Evolutionary conservation across 92 coral and sea anemone genomes (phyloP).

Genomic region (Palythoa caribaeorum): DNA sequence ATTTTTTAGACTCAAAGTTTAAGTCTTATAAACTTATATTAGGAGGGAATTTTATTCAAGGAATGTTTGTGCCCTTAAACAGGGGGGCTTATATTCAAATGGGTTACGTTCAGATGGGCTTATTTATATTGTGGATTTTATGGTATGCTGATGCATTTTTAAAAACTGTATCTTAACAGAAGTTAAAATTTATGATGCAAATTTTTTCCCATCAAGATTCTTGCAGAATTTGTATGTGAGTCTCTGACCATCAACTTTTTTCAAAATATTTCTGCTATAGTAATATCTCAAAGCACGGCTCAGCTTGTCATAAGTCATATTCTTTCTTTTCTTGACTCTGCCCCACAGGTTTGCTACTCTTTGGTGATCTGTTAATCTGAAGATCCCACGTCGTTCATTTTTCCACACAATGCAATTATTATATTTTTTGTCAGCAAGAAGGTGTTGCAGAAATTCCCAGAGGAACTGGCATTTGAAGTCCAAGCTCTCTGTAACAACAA

Average conservation of each 20-base stretch:
- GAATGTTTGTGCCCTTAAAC: too few relatives aligned
- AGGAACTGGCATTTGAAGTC: slow-evolving; percentile 85
- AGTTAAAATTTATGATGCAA: slow-evolving; percentile 56
- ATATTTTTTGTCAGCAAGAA: slow-evolving; percentile 74
- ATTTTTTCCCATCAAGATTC: slow-evolving; percentile 83
- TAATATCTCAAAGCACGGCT: slow-evolving; percentile 97
- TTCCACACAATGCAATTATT: slow-evolving; percentile 93
- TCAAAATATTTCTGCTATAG: slow-evolving; percentile 91
- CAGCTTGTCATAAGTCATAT: slow-evolving; percentile 98
- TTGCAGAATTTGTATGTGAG: slow-evolving; percentile 93
- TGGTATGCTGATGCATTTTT: too few relatives aligned
- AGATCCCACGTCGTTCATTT: slow-evolving; percentile 89
- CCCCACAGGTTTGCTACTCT: slow-evolving; percentile 98
- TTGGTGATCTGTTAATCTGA: slow-evolving; percentile 92
- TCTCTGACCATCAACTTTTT: slow-evolving; percentile 96
- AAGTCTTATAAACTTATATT: too few relatives aligned
- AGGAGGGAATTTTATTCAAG: too few relatives aligned
- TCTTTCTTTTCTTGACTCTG: slow-evolving; percentile 86
- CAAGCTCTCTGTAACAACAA: slow-evolving; percentile 55
- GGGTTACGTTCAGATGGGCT: too few relatives aligned
- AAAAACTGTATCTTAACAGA: too few relatives aligned
- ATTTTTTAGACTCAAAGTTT: too few relatives aligned
- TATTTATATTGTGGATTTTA: too few relatives aligned
- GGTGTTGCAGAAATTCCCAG: slow-evolving; percentile 95
- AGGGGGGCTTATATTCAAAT: too few relatives aligned